Evolutionary conservation across 2,113 vertebrate species (phyloP).

Genomic region (Hylia prasina): DNA sequence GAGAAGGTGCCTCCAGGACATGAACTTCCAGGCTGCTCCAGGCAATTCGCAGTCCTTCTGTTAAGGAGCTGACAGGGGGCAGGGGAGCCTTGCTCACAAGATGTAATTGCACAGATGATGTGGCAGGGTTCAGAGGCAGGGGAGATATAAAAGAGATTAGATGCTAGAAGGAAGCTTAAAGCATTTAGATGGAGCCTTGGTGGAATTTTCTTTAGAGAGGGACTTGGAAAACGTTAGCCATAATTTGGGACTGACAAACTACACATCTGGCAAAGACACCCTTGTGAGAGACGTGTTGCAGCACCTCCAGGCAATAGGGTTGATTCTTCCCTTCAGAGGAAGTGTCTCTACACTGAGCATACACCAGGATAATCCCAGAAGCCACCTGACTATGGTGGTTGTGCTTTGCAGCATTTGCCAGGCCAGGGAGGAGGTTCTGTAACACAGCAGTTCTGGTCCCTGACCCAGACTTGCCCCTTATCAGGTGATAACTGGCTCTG

Average conservation of each 20-base stretch:
- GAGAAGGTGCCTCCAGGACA: neutral
- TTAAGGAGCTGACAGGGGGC: neutral
- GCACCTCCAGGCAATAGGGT: neutral
- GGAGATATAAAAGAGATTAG: neutral
- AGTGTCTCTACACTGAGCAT: neutral
- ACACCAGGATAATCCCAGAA: neutral
- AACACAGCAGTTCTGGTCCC: fast-evolving
- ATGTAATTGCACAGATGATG: neutral
- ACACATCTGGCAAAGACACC: neutral
- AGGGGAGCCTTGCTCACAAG: neutral
- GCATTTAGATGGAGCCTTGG: neutral
- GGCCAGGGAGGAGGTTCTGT: neutral
- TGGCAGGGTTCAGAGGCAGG: neutral
- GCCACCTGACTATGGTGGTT: neutral
- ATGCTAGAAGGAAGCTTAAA: neutral
- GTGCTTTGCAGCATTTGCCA: neutral
- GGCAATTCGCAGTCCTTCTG: neutral
- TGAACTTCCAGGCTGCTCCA: neutral
- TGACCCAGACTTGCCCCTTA: neutral
- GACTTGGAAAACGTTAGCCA: neutral
- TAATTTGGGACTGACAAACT: neutral
- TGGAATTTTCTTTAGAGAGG: neutral
- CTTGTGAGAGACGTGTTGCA: neutral
- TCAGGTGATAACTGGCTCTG: neutral
- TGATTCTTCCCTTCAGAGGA: neutral